Base-by-base conservation (phyloP, 2,797 vertebrate genomes). In the Sphenopsis melanotis region DNA sequence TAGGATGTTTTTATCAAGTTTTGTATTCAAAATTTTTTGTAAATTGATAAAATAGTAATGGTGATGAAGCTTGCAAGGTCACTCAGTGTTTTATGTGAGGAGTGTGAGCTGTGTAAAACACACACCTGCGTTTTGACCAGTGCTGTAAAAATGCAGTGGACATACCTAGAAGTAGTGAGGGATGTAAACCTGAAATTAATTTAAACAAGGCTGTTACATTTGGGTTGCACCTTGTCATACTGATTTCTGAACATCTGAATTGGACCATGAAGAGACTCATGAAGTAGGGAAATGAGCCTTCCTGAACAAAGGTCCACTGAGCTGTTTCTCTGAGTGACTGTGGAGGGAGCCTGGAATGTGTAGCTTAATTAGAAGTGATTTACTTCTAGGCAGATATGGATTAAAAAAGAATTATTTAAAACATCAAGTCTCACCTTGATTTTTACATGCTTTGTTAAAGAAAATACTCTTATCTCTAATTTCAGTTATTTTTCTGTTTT, bases 1-100 rank as follows among this genome's bases (percentile, higher is more conserved):
- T 99, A 96, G 15, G 8, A 2, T 47, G 2, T 66, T 39, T 92
- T 64, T 70, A 19, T 46, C 5, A 32, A 56, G 20, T 46, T 53
- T 72, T 44, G 5, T 82, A 23, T 80, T 84, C 36, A 5, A 21
- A 29, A 10, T 29, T 24, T n/a, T 34, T 60, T 88, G 14, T 21
- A 21, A 49, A 12, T 65, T 19, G 8, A 21, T 55, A 32, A 52
- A 61, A 41, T 13, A 32, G 9, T 11, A 14, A 2, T 22, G 18
- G 12, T 1, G 9, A 39, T 36, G 36, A 46, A 63, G 49, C 44
- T 66, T 82, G 36, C 30, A 70, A 17, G 39, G 30, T 74, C 23
- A 19, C 47, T 65, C 16, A 30, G 1, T 10, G 6, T 61, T 66
- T 65, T 37, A 2, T 34, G 17, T 69, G 46, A 82, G 36, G 29